Evolutionary conservation across 1,140 invertebrate genomes (phyloP), one percentile per base, ranked within the genome.

Genomic region (Scaptomyza graminum): DNA sequence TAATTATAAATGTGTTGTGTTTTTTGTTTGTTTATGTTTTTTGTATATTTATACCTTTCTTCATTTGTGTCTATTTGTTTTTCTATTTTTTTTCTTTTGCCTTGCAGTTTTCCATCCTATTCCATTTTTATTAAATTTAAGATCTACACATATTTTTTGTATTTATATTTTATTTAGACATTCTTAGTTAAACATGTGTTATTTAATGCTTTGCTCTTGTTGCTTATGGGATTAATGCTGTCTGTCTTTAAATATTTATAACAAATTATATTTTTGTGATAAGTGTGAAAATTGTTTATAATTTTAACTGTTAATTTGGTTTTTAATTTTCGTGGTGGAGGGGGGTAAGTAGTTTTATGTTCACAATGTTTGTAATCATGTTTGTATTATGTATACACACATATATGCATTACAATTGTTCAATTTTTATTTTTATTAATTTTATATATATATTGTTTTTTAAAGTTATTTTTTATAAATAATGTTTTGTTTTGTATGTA

Each of bases 1-100:
- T 79, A 75, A 74, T 79, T 87, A 88, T 67, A 82, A 88, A 81
- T 85, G 79, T 84, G 67, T 80, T 72, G 71, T 64, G 37, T 57
- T 47, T 64, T 41, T 55, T 62, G 59, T 74, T 70, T 56, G 52
- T 16, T 5, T 28, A 6, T 28, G 9, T 34, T 34, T 31, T 31
- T 67, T 59, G 43, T 39, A 70, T 74, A 71, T 61, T 63, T 70
- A 62, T 70, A 57, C 68, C 22, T 59, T 76, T 63, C 44, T 80
- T 61, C 63, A 47, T 62, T 67, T 51, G 56, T 70, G 34, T 78
- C 68, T 71, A 75, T 34, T 7, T 72, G 52, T 55, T 62, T 67
- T 51, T 44, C n/a, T 11, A 22, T 52, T 41, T 39, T 50, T 51
- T 66, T 15, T 34, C n/a, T 61, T 61, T 73, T 68, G 44, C n/a